Conservation (phyloP, 2,113 vertebrate genomes). For the Orcinus orca region DNA sequence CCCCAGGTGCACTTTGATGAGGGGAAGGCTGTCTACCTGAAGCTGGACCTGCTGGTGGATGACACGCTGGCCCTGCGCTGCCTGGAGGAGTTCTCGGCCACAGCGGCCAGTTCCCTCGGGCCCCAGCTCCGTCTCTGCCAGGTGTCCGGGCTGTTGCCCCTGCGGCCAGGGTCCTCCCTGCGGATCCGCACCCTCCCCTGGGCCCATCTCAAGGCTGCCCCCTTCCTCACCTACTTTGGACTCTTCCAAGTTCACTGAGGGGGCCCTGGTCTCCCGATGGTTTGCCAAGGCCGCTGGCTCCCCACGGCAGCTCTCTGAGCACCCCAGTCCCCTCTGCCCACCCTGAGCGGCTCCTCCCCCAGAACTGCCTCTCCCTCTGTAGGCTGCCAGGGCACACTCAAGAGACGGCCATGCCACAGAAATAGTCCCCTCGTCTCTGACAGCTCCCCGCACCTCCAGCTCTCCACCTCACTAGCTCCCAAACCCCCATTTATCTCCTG, state of each 20-base stretch:
- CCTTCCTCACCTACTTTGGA: constrained; percentile 91
- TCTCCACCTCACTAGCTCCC: background rate
- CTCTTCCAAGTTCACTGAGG: constrained; percentile 93
- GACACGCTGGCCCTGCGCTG: constrained; percentile 85
- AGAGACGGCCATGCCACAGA: background rate
- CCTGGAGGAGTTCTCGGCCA: constrained; percentile 91
- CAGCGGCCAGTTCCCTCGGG: constrained; percentile 82
- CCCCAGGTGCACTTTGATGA: constrained; percentile 93
- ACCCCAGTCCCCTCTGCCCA: background rate
- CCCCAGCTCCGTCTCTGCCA: constrained; percentile 91
- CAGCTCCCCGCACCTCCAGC: background rate
- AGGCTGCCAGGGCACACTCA: background rate
- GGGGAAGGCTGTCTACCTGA: constrained; percentile 91
- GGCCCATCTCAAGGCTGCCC: constrained; percentile 86
- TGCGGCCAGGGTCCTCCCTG: constrained; percentile 85
- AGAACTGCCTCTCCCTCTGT: background rate
- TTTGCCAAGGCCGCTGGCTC: background rate
- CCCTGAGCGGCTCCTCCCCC: background rate
- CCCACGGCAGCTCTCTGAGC: background rate
- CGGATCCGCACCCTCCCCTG: constrained; percentile 85
- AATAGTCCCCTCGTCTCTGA: background rate
- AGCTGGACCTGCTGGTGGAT: constrained; percentile 89
- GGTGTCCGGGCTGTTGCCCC: constrained; percentile 89
- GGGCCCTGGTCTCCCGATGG: background rate
- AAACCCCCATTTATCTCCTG: background rate